These are phyloP conservation scores for Fragum whitleyi DNA, from an alignment of 2,888 invertebrate genomes.

Conservation along the genomic window DNA sequence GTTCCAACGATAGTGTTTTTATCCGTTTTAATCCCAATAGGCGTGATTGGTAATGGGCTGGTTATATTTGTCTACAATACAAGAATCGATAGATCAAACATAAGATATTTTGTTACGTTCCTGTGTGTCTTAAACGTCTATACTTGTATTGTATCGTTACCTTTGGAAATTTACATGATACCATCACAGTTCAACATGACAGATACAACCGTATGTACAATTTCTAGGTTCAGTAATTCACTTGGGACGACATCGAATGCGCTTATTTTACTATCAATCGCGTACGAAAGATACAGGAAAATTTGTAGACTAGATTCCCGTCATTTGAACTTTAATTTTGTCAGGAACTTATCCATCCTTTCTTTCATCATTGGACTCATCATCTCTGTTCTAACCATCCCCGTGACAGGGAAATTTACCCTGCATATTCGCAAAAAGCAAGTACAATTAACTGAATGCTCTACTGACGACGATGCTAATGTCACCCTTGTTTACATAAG, in stretches of 20 bases:
- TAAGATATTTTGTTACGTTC: background rate
- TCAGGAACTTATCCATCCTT: background rate
- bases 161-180: background rate
- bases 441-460: background rate
- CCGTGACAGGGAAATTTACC: background rate
- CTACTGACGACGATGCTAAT: background rate
- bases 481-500: background rate
- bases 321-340: background rate
- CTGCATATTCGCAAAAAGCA: background rate
- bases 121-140: conserved; percentile 7
- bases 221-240: conserved; percentile 4
- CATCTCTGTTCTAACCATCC: background rate
- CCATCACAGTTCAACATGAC: background rate
- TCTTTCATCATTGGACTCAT: background rate
- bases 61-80: conserved; percentile 3
- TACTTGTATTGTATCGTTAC: background rate
- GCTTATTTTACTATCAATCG: background rate
- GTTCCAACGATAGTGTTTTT: conserved; percentile 8
- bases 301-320: background rate
- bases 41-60: background rate
- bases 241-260: background rate
- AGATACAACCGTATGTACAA: background rate
- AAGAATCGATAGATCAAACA: background rate
- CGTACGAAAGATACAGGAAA: conserved; percentile 3
- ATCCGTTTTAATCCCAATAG: background rate